These are phyloP conservation scores for Semaprochilodus insignis DNA, from an alignment of 2,797 vertebrate species.

Conservation along the genomic window DNA sequence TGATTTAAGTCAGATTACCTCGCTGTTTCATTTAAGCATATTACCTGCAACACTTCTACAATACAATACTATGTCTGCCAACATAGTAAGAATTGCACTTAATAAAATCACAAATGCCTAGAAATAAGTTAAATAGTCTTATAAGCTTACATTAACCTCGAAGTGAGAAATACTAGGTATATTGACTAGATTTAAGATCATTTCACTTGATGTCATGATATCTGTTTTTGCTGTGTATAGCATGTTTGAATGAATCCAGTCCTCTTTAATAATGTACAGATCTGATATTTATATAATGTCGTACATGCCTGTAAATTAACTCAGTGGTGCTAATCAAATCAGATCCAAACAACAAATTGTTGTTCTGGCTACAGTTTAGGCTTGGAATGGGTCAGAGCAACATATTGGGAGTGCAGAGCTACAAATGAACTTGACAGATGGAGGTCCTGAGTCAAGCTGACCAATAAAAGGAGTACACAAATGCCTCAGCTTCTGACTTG, in stretches of 20 bases:
- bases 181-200: no score
- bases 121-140: no score
- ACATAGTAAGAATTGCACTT: no score
- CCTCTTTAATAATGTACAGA: conserved; percentile 28
- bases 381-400: conserved; percentile 38
- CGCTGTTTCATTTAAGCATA: no score
- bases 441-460: conserved; percentile 25
- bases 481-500: conserved; percentile 35
- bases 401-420: conserved; percentile 39
- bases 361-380: conserved; percentile 17
- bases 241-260: conserved; percentile 1
- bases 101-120: no score
- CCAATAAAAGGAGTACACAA: conserved; percentile 29
- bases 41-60: no score
- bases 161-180: no score
- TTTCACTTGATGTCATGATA: no score
- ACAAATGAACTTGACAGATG: conserved; percentile 39
- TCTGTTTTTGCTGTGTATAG: background rate
- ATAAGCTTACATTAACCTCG: no score
- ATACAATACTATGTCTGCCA: no score
- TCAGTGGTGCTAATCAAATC: conserved; percentile 34
- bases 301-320: conserved; percentile 22
- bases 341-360: conserved; percentile 32
- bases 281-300: conserved; percentile 18
- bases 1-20: no score